Conservation (phyloP, 2,797 vertebrate genomes). For the Chelonia mydas region DNA sequence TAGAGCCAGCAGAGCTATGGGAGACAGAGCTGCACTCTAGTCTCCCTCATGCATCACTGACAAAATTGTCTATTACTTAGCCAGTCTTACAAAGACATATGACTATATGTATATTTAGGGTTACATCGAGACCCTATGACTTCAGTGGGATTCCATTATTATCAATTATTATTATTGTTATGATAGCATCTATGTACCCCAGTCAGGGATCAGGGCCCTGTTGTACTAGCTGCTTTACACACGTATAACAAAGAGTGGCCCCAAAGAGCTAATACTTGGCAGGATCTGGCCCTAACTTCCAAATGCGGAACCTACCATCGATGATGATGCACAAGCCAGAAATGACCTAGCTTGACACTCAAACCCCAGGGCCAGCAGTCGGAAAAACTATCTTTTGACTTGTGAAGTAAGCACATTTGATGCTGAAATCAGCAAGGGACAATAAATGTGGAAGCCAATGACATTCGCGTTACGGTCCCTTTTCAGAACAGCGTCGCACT, state of each 20-base stretch:
- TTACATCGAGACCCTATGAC: background rate
- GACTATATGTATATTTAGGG: background rate
- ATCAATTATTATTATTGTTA: background rate
- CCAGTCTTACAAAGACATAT: background rate
- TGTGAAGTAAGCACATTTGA: background rate
- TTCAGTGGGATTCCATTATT: background rate
- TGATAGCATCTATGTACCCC: background rate
- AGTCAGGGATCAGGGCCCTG: background rate
- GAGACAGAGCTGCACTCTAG: background rate
- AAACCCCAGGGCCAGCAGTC: background rate
- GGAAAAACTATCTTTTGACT: background rate
- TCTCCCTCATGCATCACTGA: background rate
- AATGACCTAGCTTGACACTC: accelerated
- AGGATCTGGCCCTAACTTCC: accelerated
- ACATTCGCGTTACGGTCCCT: background rate
- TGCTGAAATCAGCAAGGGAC: background rate
- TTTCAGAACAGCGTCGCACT: background rate
- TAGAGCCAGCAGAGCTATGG: background rate
- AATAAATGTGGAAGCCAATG: background rate
- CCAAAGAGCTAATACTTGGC: background rate
- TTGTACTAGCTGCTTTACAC: background rate
- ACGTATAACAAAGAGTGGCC: background rate
- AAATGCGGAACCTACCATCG: background rate
- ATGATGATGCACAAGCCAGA: background rate
- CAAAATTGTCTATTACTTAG: background rate